Evolutionary conservation across 2,888 invertebrate genomes (phyloP).

Genomic region (Drosophila leonis): DNA sequence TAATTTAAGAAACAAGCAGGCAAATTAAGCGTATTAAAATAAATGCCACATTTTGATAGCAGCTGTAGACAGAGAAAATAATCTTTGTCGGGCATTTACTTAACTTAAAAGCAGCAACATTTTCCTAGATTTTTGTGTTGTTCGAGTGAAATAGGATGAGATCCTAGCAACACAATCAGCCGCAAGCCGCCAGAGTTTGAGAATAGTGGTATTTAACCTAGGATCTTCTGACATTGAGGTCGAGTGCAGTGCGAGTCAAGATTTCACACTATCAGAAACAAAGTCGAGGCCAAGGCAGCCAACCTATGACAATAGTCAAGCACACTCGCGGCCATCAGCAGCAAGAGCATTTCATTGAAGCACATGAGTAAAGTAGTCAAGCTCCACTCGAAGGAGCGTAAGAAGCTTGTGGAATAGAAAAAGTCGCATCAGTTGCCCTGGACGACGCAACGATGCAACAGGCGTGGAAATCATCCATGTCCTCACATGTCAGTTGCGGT

Average conservation of each 20-base stretch:
- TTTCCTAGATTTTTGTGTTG: too few relatives aligned
- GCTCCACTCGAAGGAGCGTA: background rate
- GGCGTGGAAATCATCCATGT: background rate
- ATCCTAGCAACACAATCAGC: background rate
- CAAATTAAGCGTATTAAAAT: background rate
- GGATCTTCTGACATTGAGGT: background rate
- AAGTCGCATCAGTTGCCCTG: background rate
- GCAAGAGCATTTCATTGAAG: background rate
- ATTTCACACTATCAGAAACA: background rate
- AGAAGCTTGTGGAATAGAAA: background rate
- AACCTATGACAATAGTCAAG: background rate
- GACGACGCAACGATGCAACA: background rate
- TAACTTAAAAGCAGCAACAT: background rate
- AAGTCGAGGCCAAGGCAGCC: background rate
- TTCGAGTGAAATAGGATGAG: too few relatives aligned
- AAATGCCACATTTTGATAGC: background rate
- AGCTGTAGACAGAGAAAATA: background rate
- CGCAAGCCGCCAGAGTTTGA: background rate
- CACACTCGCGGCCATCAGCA: background rate
- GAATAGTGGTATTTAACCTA: background rate
- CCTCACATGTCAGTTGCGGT: background rate
- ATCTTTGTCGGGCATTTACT: background rate
- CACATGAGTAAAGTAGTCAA: background rate
- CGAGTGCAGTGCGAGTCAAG: background rate
- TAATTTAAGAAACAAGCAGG: slow-evolving; percentile 21